Evolutionary conservation across 2,113 vertebrate genomes (phyloP).

Genomic region (Myotis yumanensis): DNA sequence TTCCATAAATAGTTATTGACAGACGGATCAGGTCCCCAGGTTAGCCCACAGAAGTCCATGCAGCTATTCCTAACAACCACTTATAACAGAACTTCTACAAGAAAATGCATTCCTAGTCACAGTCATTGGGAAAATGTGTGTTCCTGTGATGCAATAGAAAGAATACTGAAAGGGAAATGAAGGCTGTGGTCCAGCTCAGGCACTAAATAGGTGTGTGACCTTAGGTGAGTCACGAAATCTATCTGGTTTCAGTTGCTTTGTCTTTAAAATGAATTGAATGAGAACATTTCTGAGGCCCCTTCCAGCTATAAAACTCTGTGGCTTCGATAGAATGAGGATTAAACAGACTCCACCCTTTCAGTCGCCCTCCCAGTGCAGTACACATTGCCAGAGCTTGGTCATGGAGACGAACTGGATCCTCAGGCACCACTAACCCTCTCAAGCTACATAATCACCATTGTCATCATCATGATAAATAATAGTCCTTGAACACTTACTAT

Average conservation of each 20-base stretch:
- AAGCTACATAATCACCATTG: neutral
- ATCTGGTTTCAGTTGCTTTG: constrained; percentile 45
- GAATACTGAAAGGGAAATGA: neutral
- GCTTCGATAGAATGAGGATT: constrained; percentile 39
- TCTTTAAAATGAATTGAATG: constrained; percentile 18
- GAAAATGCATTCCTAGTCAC: neutral
- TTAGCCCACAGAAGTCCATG: neutral
- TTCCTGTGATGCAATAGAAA: neutral
- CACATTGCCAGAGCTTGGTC: neutral
- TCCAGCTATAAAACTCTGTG: constrained; percentile 61
- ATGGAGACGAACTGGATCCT: constrained; percentile 9
- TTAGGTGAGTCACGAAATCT: neutral
- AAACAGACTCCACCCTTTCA: neutral
- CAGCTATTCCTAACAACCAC: neutral
- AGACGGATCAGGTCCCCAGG: neutral
- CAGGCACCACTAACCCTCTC: neutral
- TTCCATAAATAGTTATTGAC: neutral
- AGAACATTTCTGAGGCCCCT: constrained; percentile 27
- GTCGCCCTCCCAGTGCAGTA: neutral
- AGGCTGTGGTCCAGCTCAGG: neutral
- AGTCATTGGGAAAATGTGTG: neutral
- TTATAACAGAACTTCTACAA: neutral
- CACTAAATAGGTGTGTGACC: neutral
- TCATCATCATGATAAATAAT: neutral
- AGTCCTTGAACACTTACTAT: neutral